phyloP scores from a whole-genome alignment of 2,113 vertebrate genomes.

The Oostethus manadensis region DNA sequence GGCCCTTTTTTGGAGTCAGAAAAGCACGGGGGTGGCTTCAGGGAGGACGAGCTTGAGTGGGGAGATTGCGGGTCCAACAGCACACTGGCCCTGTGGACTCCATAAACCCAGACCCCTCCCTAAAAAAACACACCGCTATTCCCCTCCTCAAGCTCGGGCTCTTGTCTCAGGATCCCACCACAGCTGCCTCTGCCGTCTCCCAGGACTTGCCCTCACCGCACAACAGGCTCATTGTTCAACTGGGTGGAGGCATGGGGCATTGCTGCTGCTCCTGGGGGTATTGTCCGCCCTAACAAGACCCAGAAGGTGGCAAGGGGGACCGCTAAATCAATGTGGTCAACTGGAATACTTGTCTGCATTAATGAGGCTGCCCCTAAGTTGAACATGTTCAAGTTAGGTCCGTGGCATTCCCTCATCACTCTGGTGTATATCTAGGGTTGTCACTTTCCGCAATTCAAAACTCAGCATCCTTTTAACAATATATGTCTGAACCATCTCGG shows the following conservation, averaged over 20 bases:
- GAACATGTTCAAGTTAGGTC: background rate
- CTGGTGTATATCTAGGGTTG: background rate
- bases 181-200: constrained; percentile 71
- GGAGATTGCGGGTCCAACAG: constrained; percentile 72
- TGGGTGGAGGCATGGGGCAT: constrained; percentile 57
- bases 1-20: constrained; percentile 69
- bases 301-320: constrained; percentile 48
- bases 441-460: background rate
- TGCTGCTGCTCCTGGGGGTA: constrained; percentile 53
- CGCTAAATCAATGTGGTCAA: constrained; percentile 27
- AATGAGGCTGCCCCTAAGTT: constrained; percentile 46
- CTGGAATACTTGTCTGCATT: constrained; percentile 5
- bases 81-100: constrained; percentile 58
- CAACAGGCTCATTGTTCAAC: constrained; percentile 74
- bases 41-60: constrained; percentile 17
- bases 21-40: constrained; percentile 38
- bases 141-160: constrained; percentile 51
- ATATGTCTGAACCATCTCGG: too few relatives aligned
- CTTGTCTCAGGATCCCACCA: constrained; percentile 62
- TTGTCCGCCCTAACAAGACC: constrained; percentile 58
- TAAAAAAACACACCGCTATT: constrained; percentile 9
- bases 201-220: constrained; percentile 64
- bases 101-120: constrained; percentile 48
- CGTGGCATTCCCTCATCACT: too few relatives aligned
- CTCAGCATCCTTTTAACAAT: too few relatives aligned